These are phyloP conservation scores for Falco cherrug DNA, from an alignment of 2,797 vertebrate species.

Conservation along the genomic window DNA sequence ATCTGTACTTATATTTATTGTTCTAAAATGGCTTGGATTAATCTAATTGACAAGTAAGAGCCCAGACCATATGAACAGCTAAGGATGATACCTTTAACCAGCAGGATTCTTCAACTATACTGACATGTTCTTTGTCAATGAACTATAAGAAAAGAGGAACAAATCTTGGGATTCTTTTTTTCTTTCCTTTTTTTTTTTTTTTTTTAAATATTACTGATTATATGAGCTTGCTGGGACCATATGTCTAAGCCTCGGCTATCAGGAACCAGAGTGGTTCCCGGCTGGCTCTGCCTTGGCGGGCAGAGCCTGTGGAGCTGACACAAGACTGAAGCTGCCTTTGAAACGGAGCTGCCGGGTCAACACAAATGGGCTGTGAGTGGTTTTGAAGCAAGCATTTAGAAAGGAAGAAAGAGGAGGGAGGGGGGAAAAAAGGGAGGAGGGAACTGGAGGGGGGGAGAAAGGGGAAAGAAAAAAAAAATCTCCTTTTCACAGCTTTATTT, in stretches of 20 bases:
- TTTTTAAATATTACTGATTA: background rate
- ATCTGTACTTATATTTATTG: conserved; percentile 56
- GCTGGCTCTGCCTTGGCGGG: background rate
- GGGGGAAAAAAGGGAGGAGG: background rate
- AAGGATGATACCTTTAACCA: conserved; percentile 58
- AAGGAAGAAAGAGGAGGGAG: background rate
- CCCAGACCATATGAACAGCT: conserved; percentile 40
- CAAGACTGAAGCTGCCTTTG: background rate
- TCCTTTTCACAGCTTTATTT: background rate
- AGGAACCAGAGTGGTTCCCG: background rate
- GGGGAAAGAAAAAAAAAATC: rapidly evolving
- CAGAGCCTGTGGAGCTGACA: background rate
- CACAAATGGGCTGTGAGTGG: background rate
- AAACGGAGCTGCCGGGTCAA: background rate
- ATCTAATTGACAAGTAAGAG: conserved; percentile 37
- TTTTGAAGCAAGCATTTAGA: background rate
- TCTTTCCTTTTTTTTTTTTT: background rate
- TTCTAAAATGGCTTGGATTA: conserved; percentile 44
- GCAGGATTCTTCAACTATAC: conserved; percentile 18
- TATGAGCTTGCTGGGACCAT: background rate
- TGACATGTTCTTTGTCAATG: conserved; percentile 28
- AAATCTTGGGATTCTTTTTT: background rate
- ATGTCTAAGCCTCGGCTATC: conserved; percentile 1
- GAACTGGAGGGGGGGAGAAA: rapidly evolving
- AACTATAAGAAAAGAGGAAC: background rate